Conservation (phyloP, 2,888 invertebrate genomes). For the Agriopis marginaria region DNA sequence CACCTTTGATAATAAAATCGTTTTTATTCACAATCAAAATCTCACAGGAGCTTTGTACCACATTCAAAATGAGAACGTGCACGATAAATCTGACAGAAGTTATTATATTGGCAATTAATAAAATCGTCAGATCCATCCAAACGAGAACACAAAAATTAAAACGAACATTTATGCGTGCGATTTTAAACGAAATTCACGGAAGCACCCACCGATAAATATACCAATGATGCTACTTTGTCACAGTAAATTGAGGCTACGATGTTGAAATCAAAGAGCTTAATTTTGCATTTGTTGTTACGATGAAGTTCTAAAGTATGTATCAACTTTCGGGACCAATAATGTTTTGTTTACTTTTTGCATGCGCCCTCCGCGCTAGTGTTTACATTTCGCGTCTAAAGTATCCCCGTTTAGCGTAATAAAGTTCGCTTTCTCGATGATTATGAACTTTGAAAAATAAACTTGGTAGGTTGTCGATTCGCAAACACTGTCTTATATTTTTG, state of each 20-base stretch:
- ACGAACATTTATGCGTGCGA: slow-evolving; percentile 60
- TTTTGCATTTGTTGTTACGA: slow-evolving; percentile 21
- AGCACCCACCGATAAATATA: slow-evolving; percentile 42
- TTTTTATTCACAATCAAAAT: not conserved
- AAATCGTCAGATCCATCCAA: slow-evolving; percentile 49
- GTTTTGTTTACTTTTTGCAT: slow-evolving; percentile 79
- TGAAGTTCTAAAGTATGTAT: slow-evolving; percentile 23
- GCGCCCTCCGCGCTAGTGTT: slow-evolving; percentile 67
- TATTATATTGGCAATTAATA: slow-evolving; percentile 50
- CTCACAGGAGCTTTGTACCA: too few species aligned
- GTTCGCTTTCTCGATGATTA: slow-evolving; percentile 75
- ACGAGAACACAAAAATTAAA: slow-evolving; percentile 59
- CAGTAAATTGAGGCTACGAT: not conserved
- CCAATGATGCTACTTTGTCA: slow-evolving; percentile 26
- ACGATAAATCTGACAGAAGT: slow-evolving; percentile 33
- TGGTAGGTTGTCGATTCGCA: slow-evolving; percentile 64
- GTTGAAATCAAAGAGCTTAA: not conserved
- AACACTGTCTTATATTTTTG: slow-evolving; percentile 74
- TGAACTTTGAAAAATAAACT: slow-evolving; percentile 80
- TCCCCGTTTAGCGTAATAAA: slow-evolving; percentile 71
- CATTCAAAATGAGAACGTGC: slow-evolving; percentile 16
- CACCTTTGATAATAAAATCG: slow-evolving; percentile 20
- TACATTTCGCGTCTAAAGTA: slow-evolving; percentile 68
- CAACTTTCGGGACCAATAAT: slow-evolving; percentile 51
- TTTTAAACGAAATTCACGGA: slow-evolving; percentile 60